These are phyloP conservation scores for Arctocebus calabarensis DNA, from an alignment of 2,797 vertebrate genomes.

Conservation along the genomic window DNA sequence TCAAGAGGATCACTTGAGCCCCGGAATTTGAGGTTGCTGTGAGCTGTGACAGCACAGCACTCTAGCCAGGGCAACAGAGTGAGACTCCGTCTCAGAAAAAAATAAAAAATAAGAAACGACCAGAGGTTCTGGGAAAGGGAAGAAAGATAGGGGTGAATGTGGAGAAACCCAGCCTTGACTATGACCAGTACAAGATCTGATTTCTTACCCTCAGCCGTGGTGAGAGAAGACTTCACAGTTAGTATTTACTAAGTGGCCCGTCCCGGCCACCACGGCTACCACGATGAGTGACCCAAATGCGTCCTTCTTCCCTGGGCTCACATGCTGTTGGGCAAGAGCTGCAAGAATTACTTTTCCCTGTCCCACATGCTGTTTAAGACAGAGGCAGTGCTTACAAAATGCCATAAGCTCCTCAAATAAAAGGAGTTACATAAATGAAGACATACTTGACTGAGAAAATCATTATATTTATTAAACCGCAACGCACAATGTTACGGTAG, in stretches of 20 bases:
- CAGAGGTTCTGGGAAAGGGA: background rate
- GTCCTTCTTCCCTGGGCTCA: background rate
- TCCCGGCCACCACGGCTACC: background rate
- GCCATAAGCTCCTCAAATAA: background rate
- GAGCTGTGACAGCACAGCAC: too few species aligned
- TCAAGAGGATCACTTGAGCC: too few species aligned
- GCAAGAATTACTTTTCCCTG: background rate
- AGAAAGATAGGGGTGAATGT: background rate
- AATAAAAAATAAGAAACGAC: background rate
- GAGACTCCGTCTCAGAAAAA: too few species aligned
- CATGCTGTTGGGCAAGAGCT: background rate
- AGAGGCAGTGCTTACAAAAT: constrained; percentile 5
- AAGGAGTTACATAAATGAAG: constrained; percentile 46
- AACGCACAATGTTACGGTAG: background rate
- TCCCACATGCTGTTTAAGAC: background rate
- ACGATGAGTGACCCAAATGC: background rate
- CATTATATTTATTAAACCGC: constrained; percentile 49
- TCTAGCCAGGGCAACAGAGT: too few species aligned
- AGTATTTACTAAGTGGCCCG: background rate
- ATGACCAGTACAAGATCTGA: background rate
- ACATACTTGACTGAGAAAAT: constrained; percentile 54
- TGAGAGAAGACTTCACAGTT: background rate
- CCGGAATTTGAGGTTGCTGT: too few species aligned
- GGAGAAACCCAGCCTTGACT: background rate
- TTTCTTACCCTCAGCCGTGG: background rate